Evolutionary conservation across 1,140 invertebrate species (phyloP).

Genomic region (Bicyclus anynana): DNA sequence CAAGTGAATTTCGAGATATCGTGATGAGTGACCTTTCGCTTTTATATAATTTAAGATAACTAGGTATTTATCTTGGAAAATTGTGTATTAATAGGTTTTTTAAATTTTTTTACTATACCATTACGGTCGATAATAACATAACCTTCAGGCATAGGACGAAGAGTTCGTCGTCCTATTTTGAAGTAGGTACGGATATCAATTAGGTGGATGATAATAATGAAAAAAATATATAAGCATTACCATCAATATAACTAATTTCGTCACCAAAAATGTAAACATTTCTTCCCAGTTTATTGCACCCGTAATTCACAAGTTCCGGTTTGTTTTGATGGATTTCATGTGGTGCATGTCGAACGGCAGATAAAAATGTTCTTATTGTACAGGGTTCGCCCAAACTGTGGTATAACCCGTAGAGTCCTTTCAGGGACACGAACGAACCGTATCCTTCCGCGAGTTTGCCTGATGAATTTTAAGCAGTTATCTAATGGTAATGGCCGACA

Average conservation of each 20-base stretch:
- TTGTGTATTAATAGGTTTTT: too few species aligned
- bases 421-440: constrained; percentile 68
- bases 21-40: too few species aligned
- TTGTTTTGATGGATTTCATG: constrained; percentile 31
- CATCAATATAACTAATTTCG: constrained; percentile 46
- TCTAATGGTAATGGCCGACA: too few species aligned
- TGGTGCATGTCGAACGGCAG: constrained; percentile 36
- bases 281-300: constrained; percentile 34
- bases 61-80: too few species aligned
- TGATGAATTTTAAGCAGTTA: constrained; percentile 23
- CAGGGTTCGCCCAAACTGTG: constrained; percentile 69
- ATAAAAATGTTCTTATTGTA: constrained; percentile 64
- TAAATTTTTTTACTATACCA: too few species aligned
- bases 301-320: constrained; percentile 28
- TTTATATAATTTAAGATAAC: too few species aligned
- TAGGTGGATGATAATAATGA: too few species aligned
- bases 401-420: constrained; percentile 72
- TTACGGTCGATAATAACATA: too few species aligned
- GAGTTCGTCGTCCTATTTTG: too few species aligned
- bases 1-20: too few species aligned
- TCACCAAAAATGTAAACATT: constrained; percentile 58
- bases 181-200: too few species aligned
- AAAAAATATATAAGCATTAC: constrained; percentile 22
- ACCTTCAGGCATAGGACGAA: too few species aligned
- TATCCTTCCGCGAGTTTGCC: constrained; percentile 60